Evolutionary conservation across 2,113 vertebrate genomes (phyloP).

Genomic region (Oreochromis tanganicae): DNA sequence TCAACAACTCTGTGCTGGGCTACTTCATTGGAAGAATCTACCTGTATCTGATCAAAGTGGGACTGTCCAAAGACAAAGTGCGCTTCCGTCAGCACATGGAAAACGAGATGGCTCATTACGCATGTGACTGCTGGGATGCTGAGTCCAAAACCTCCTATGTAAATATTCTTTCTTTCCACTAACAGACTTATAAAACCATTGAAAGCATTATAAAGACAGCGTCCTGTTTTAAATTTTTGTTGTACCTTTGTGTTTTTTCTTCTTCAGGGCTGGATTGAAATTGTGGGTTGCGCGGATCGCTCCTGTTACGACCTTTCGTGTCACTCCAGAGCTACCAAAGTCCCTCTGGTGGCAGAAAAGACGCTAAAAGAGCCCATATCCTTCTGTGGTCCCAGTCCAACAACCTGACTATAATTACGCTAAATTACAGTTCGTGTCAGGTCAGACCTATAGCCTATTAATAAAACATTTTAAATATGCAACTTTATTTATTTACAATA

Average conservation of each 20-base stretch:
- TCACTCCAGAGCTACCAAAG: constrained; percentile 90
- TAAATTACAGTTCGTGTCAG: not conserved
- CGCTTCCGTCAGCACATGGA: constrained; percentile 99
- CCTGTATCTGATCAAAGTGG: constrained; percentile 93
- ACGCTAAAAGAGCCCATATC: constrained; percentile 98
- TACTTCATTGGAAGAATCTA: constrained; percentile 99
- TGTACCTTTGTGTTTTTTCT: not conserved
- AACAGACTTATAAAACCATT: not conserved
- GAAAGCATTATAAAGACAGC: not conserved
- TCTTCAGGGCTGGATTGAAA: constrained; percentile 94
- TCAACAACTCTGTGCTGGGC: constrained; percentile 97
- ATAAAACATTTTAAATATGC: not conserved
- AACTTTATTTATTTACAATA: not conserved
- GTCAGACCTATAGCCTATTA: not conserved
- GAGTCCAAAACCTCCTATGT: constrained; percentile 98
- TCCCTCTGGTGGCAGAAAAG: constrained; percentile 94
- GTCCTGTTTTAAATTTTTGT: not conserved
- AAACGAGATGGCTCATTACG: constrained; percentile 99
- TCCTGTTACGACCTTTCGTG: constrained; percentile 94
- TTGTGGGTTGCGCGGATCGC: constrained; percentile 94
- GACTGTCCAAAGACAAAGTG: constrained; percentile 87
- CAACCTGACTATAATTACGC: not conserved
- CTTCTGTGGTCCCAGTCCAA: constrained; percentile 59
- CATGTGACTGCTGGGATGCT: constrained; percentile 98
- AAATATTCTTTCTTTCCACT: not conserved